These are phyloP conservation scores for Bombus pyrosoma DNA, from an alignment of 1,140 invertebrate species.

Conservation along the genomic window DNA sequence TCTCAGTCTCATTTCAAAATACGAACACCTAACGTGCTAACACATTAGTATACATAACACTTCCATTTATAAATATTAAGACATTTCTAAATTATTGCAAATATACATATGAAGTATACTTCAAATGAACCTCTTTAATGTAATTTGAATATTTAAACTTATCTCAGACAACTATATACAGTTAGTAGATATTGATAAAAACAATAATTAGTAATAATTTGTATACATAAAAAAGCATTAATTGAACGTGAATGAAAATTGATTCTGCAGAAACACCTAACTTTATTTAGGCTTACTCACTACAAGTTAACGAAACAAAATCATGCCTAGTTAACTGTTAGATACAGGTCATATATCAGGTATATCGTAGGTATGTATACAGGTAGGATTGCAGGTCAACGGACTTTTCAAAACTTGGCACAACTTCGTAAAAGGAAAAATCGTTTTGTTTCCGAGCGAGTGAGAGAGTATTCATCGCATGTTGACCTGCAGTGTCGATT, in stretches of 20 bases:
- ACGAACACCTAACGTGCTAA: neutral
- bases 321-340: neutral
- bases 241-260: too few relatives aligned
- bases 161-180: too few relatives aligned
- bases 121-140: too few relatives aligned
- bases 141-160: too few relatives aligned
- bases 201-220: too few relatives aligned
- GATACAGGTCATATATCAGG: too few relatives aligned
- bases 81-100: neutral
- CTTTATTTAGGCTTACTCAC: too few relatives aligned
- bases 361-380: neutral
- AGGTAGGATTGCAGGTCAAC: conserved; percentile 13
- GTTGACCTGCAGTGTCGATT: neutral
- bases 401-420: conserved; percentile 33
- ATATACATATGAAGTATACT: too few relatives aligned
- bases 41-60: neutral
- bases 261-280: too few relatives aligned
- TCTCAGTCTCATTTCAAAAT: neutral
- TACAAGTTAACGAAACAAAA: too few relatives aligned
- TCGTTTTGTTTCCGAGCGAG: neutral
- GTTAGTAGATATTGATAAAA: too few relatives aligned
- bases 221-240: too few relatives aligned
- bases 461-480: neutral
- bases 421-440: conserved; percentile 4
- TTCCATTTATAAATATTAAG: neutral